These are phyloP conservation scores for Orientallactaga sibirica DNA, from an alignment of 2,797 vertebrate species.

Conservation along the genomic window DNA sequence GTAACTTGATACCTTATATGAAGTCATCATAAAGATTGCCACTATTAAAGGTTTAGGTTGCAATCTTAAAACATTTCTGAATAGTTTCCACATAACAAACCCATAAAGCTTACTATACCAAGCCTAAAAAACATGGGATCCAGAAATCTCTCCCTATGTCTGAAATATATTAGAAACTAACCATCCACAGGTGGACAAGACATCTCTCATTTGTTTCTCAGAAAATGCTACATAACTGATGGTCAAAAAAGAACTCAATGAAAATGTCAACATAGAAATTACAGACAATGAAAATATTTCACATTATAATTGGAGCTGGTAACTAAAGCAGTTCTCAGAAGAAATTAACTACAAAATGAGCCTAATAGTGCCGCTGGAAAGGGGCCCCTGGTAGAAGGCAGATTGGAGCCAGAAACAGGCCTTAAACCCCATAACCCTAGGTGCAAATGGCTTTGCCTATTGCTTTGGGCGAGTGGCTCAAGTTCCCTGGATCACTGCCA, in stretches of 20 bases:
- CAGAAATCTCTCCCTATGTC: not conserved
- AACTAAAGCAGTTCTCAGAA: not conserved
- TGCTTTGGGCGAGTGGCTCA: too few species aligned
- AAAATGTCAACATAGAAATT: conserved; percentile 46
- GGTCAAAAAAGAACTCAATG: not conserved
- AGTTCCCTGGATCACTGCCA: too few species aligned
- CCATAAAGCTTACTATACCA: not conserved
- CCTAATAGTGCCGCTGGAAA: too few species aligned
- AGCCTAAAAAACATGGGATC: not conserved
- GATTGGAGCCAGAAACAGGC: too few species aligned
- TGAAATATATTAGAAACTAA: not conserved
- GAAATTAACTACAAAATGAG: not conserved
- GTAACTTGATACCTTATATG: not conserved
- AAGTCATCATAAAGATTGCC: not conserved
- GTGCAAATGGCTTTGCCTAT: too few species aligned
- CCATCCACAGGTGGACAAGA: not conserved
- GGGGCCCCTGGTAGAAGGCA: too few species aligned
- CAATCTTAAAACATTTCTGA: not conserved
- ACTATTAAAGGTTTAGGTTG: not conserved
- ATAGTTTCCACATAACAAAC: not conserved
- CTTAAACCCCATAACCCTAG: too few species aligned
- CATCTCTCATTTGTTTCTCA: not conserved
- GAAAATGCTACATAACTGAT: conserved; percentile 8
- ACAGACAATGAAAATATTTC: not conserved
- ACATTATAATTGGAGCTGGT: not conserved